Evolutionary conservation across 1,140 invertebrate genomes (phyloP).

Genomic region (Lysiphlebus fabarum): DNA sequence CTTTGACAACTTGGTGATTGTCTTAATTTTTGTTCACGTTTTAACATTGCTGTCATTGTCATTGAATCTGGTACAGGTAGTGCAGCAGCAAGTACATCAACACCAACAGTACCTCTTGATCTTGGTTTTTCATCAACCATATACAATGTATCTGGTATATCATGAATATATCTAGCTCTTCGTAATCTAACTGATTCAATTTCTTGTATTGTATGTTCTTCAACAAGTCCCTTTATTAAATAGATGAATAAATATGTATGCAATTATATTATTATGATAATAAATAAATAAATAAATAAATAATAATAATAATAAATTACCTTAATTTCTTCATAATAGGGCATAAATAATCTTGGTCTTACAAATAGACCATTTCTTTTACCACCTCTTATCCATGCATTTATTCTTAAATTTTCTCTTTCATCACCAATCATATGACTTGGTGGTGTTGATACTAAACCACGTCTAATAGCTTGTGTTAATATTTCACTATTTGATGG

Average conservation of each 20-base stretch:
- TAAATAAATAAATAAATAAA: neutral
- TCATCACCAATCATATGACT: conserved; percentile 82
- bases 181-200: conserved; percentile 72
- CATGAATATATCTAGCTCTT: conserved; percentile 65
- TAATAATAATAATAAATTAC: conserved; percentile 45
- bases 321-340: conserved; percentile 92
- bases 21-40: conserved; percentile 80
- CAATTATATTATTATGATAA: too few species aligned
- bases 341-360: conserved; percentile 84
- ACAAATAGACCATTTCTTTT: conserved; percentile 80
- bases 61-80: conserved; percentile 71
- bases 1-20: conserved; percentile 75
- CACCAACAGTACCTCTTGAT: conserved; percentile 62
- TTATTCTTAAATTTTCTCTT: conserved; percentile 67
- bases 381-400: conserved; percentile 80
- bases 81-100: conserved; percentile 60
- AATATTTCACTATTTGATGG: conserved; percentile 82
- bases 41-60: conserved; percentile 77
- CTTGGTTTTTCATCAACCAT: conserved; percentile 76
- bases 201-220: conserved; percentile 79
- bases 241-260: neutral
- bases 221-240: conserved; percentile 66
- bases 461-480: conserved; percentile 74
- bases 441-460: conserved; percentile 79
- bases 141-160: conserved; percentile 91